Base-by-base conservation (phyloP, 2,113 vertebrate species). In the Epinephelus lanceolatus region DNA sequence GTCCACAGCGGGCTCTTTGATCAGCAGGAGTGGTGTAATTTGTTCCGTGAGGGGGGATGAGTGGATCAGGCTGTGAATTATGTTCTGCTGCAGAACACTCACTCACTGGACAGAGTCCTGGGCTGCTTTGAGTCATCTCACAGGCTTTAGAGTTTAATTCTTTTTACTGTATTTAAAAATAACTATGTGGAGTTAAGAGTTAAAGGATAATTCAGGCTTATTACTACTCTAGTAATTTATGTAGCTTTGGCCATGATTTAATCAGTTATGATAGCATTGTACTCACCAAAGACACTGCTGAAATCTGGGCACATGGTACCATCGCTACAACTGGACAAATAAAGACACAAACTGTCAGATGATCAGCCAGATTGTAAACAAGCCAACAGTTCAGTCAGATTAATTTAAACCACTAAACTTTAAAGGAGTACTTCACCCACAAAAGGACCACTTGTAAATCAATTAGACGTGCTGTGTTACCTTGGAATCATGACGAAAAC, bases 1-100 rank as follows among this genome's bases (percentile, higher is more conserved):
- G 18, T 75, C 63, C 72, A 15, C 65, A 57, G 61, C 57, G 5
- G 57, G 23, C 23, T n/a, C 86, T 85, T 87, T 89, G 88, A 86
- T 79, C 81, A 59, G 80, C 69, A 10, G 56, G 52, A 63, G 57
- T 23, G 21, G 30, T 45, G 55, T 76, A 52, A 81, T 86, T 76
- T 57, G 62, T 73, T 85, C 42, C 12, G 40, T 89, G 78, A 62
- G 27, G 25, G 60, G 47, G 33, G 63, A 59, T 23, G 45, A 73
- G 17, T 40, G 5, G 42, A 71, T 13, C n/a, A 37, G 59, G 18
- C 72, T 74, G 71, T 81, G 51, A 84, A n/a, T 53, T 69, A 61
- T 51, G 67, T 40, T 75, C 57, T 75, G 66, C 83, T 76, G 60
- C 79, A 62, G 52, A 23, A 30, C 49, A 0, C 57, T 61, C 37